A percentile compares a stretch with the other conserved stretches of the same genome.
Conservation (phyloP, 2,113 vertebrate species). For the Percopsis transmontana region DNA sequence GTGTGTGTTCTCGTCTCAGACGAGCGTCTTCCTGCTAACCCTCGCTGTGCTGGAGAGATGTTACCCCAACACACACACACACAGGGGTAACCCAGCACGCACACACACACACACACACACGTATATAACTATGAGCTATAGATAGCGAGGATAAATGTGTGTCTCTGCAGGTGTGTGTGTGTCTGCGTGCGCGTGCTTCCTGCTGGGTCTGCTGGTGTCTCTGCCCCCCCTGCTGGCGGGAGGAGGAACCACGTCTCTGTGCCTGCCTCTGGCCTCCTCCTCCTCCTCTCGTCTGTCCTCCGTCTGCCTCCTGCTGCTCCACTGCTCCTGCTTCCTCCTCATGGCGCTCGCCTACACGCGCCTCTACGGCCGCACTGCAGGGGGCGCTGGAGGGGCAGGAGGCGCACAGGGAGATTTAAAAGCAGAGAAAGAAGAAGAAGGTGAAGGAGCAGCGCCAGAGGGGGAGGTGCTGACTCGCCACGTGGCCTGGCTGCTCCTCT, state of each 20-base stretch:
- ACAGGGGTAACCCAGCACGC: constrained; percentile 13
- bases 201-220: constrained; percentile 79
- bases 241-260: constrained; percentile 83
- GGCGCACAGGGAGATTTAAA: too few species aligned
- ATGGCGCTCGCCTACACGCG: constrained; percentile 89
- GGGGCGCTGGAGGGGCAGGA: not conserved
- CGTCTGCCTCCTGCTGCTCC: constrained; percentile 88
- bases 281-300: constrained; percentile 80
- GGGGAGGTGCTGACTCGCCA: constrained; percentile 89
- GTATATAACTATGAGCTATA: not conserved
- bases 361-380: constrained; percentile 81
- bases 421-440: too few species aligned
- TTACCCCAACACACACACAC: not conserved
- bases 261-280: constrained; percentile 84
- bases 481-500: constrained; percentile 89
- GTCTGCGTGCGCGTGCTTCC: constrained; percentile 47
- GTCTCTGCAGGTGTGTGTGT: constrained; percentile 27
- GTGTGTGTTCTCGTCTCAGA: constrained; percentile 87
- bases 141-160: not conserved
- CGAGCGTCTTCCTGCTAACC: constrained; percentile 88
- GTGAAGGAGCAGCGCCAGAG: constrained; percentile 71
- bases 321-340: constrained; percentile 87
- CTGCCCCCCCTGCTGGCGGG: constrained; percentile 82
- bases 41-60: constrained; percentile 84
- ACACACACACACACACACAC: not conserved